Conservation (phyloP, 2,888 invertebrate species). For the Rotaria magnacalcarata region DNA sequence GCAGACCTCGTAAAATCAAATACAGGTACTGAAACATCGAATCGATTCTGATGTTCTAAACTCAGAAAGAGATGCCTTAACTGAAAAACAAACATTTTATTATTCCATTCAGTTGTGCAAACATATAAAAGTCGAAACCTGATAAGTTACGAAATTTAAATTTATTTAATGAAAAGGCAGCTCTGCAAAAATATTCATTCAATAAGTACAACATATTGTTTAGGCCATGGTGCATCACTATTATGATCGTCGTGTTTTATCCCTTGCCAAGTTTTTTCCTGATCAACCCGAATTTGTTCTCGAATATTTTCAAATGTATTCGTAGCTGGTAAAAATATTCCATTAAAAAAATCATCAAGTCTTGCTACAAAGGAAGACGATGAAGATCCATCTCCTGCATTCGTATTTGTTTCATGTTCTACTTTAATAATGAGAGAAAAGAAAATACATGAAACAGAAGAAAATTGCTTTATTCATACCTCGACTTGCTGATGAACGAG, state of each 20-base stretch:
- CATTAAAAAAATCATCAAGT: not conserved
- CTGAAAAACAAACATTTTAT: no score
- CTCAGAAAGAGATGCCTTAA: no score
- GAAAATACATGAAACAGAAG: no score
- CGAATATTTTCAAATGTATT: not conserved
- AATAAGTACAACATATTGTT: not conserved
- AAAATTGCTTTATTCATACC: not conserved
- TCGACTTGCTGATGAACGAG: not conserved
- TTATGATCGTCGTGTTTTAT: not conserved
- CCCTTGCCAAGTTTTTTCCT: conserved; percentile 3
- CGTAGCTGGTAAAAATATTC: not conserved
- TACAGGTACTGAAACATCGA: no score
- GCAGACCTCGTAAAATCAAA: no score
- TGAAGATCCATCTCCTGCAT: not conserved
- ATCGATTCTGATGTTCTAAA: no score
- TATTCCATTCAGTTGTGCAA: no score
- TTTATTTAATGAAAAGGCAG: not conserved
- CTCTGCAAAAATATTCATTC: not conserved
- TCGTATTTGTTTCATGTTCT: not conserved
- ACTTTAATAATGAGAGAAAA: not conserved
- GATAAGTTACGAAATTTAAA: not conserved
- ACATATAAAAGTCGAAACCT: no score
- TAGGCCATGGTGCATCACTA: not conserved
- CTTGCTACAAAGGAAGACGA: not conserved
- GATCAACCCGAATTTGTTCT: not conserved